phyloP scores from a whole-genome alignment of 2,113 vertebrate species.

The Pagrus major region DNA sequence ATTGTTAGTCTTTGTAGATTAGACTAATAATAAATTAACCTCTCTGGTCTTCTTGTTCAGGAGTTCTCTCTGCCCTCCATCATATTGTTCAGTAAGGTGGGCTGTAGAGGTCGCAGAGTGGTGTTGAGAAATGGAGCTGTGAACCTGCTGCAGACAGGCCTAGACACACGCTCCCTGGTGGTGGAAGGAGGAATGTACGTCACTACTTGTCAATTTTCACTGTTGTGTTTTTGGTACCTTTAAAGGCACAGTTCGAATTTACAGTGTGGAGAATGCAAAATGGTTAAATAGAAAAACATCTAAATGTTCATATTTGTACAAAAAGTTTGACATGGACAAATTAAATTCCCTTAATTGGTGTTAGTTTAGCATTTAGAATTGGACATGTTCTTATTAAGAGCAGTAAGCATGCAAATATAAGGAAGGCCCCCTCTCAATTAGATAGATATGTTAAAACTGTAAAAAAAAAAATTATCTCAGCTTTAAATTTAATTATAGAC shows the following conservation, averaged over 20 bases:
- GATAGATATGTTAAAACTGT: not conserved
- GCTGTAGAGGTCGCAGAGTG: constrained; percentile 89
- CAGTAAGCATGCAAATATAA: not conserved
- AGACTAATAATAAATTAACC: not conserved
- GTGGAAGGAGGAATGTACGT: constrained; percentile 91
- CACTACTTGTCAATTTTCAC: not conserved
- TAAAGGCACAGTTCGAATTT: not conserved
- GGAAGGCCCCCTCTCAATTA: not conserved
- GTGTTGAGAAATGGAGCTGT: constrained; percentile 83
- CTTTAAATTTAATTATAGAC: not conserved
- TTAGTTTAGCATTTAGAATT: constrained; percentile 1
- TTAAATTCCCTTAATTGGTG: constrained; percentile 28
- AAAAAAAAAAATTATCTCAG: not conserved
- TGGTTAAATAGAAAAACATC: not conserved
- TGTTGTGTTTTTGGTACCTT: not conserved
- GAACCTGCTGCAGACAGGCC: constrained; percentile 87
- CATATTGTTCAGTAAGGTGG: constrained; percentile 88
- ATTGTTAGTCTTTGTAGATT: not conserved
- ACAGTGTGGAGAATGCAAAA: not conserved
- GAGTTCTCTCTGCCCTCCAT: constrained; percentile 92
- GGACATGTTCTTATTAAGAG: not conserved
- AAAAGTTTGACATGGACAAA: constrained; percentile 10
- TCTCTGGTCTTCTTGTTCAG: constrained; percentile 71
- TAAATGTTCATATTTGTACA: not conserved
- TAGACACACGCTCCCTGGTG: constrained; percentile 88